Conservation (phyloP, 2,797 vertebrate genomes). For the Anguilla obscura region DNA sequence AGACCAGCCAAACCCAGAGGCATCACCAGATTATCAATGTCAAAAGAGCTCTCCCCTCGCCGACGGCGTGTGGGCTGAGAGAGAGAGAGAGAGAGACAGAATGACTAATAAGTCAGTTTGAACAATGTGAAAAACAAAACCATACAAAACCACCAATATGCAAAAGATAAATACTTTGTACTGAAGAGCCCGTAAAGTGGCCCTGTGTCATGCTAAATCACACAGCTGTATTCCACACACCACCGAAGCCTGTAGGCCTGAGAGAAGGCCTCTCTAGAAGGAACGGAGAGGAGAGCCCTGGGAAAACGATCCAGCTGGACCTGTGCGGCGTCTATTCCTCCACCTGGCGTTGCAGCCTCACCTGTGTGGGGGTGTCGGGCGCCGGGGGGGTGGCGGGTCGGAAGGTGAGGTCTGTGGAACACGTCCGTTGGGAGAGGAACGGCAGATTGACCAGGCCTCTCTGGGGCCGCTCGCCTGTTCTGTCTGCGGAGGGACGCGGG, state of each 20-base stretch:
- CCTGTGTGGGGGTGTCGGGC: conserved; percentile 49
- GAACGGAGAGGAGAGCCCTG: too few species aligned
- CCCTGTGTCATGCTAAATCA: not conserved
- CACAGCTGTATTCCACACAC: not conserved
- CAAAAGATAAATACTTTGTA: not conserved
- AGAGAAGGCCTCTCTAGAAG: not conserved
- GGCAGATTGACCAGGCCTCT: conserved; percentile 41
- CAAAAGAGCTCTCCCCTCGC: conserved; percentile 61
- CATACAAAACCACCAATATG: not conserved
- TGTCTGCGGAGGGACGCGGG: conserved; percentile 32
- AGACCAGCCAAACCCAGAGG: conserved; percentile 64
- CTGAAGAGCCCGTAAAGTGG: not conserved
- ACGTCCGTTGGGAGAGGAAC: conserved; percentile 36
- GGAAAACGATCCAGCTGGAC: not conserved
- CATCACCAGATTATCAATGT: conserved; percentile 68
- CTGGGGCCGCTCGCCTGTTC: conserved; percentile 37
- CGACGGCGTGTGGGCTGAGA: conserved; percentile 57
- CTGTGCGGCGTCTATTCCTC: not conserved
- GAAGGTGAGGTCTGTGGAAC: conserved; percentile 34
- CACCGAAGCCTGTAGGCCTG: not conserved
- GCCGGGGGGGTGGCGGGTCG: conserved; percentile 29
- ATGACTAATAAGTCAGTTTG: not conserved
- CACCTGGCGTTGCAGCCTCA: conserved; percentile 23
- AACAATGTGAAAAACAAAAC: not conserved
- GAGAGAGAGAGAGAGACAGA: not conserved